Evolutionary conservation across 2,888 invertebrate species (phyloP).

Genomic region (Fragum sueziense): DNA sequence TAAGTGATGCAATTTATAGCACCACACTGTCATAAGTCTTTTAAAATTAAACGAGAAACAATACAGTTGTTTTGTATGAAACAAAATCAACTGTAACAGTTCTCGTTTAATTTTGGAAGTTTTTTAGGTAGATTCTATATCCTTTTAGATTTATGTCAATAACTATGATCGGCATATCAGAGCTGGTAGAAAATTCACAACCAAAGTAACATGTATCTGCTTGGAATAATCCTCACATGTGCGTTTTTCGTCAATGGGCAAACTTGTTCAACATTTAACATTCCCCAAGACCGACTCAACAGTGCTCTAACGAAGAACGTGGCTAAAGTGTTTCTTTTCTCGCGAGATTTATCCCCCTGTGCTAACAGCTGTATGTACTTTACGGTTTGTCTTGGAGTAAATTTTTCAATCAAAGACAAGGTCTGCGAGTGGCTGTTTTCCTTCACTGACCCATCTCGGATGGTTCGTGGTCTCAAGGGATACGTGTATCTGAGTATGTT

Average conservation of each 20-base stretch:
- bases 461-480: neutral
- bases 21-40: no score
- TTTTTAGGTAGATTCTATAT: no score
- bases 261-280: neutral
- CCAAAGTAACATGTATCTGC: no score
- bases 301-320: neutral
- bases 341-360: neutral
- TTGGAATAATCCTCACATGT: neutral
- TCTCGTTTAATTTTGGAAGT: no score
- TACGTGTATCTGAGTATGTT: neutral
- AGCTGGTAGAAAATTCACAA: no score
- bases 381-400: neutral
- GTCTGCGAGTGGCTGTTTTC: neutral
- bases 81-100: no score
- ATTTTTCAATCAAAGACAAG: neutral
- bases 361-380: neutral
- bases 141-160: no score
- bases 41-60: no score
- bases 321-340: neutral
- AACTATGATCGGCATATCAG: no score
- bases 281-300: neutral
- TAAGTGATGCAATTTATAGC: no score
- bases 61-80: no score
- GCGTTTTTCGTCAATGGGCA: neutral
- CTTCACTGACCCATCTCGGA: neutral